These are phyloP conservation scores for Onychomys arenicola DNA, from an alignment of 2,797 vertebrate genomes.

Conservation along the genomic window DNA sequence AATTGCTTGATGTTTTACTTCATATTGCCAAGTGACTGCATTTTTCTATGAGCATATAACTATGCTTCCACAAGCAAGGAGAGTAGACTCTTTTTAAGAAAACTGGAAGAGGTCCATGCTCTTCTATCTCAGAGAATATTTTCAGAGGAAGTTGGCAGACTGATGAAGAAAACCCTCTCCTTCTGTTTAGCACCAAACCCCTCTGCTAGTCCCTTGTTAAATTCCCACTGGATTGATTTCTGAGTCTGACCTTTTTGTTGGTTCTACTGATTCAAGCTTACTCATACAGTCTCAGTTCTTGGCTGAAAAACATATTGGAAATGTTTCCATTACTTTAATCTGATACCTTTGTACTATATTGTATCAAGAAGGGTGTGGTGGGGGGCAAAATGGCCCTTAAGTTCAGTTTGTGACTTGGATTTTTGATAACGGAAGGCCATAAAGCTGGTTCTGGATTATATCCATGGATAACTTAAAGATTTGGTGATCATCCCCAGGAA, in stretches of 20 bases:
- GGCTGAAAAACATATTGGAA: background rate
- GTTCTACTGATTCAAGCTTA: background rate
- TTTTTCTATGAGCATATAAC: constrained; percentile 45
- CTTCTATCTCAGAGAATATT: background rate
- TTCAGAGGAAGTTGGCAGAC: background rate
- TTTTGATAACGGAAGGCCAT: background rate
- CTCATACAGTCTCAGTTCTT: constrained; percentile 28
- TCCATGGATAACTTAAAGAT: background rate
- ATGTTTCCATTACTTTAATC: background rate
- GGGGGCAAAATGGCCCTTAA: background rate
- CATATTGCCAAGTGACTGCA: constrained; percentile 20
- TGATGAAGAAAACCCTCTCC: background rate
- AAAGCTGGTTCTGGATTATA: background rate
- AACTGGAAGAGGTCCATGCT: background rate
- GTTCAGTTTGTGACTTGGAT: background rate
- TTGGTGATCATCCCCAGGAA: background rate
- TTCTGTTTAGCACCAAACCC: background rate
- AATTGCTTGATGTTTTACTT: constrained; percentile 16
- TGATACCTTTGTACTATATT: background rate
- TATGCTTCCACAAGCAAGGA: background rate
- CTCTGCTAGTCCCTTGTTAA: background rate
- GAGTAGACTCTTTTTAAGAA: constrained; percentile 8
- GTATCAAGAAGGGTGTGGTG: background rate
- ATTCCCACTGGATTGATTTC: constrained; percentile 29
- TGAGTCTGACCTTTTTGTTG: background rate